These are phyloP conservation scores for Limnephilus marmoratus DNA, from an alignment of 2,888 invertebrate species.

Conservation along the genomic window DNA sequence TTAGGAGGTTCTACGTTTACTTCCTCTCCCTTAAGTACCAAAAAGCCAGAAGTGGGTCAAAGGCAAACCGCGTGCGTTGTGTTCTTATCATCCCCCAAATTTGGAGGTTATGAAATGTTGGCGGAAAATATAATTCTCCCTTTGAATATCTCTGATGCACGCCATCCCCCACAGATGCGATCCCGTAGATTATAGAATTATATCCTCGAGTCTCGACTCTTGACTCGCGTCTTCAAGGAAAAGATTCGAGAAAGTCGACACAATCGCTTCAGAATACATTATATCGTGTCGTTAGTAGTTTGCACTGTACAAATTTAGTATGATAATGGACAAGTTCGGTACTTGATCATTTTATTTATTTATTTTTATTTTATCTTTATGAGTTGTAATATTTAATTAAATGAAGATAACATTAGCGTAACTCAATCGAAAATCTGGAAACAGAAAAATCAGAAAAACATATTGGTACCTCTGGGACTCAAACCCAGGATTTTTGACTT, in stretches of 20 bases:
- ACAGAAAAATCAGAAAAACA: too few species aligned
- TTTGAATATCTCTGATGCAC: constrained; percentile 22
- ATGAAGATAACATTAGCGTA: too few species aligned
- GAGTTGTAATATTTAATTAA: too few species aligned
- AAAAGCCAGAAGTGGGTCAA: constrained; percentile 19
- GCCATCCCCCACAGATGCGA: neutral
- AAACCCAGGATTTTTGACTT: too few species aligned
- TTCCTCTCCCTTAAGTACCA: neutral
- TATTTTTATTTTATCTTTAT: neutral
- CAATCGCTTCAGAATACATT: neutral
- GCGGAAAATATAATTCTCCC: neutral
- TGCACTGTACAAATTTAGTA: neutral
- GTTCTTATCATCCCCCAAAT: constrained; percentile 24
- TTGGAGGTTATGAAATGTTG: neutral
- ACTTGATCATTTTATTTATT: neutral
- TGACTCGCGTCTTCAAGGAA: neutral
- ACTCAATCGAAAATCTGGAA: too few species aligned
- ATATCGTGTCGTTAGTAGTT: neutral
- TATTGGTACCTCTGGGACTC: too few species aligned
- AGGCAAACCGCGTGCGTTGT: constrained; percentile 29
- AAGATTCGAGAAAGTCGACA: neutral
- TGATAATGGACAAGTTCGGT: neutral
- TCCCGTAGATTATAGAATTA: neutral
- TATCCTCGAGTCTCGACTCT: constrained; percentile 9
- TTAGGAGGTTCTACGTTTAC: neutral